A percentile compares a stretch with the other conserved stretches of the same genome.
phyloP scores from a whole-genome alignment of 2,888 invertebrate genomes.

The Apodemia hepburni region DNA sequence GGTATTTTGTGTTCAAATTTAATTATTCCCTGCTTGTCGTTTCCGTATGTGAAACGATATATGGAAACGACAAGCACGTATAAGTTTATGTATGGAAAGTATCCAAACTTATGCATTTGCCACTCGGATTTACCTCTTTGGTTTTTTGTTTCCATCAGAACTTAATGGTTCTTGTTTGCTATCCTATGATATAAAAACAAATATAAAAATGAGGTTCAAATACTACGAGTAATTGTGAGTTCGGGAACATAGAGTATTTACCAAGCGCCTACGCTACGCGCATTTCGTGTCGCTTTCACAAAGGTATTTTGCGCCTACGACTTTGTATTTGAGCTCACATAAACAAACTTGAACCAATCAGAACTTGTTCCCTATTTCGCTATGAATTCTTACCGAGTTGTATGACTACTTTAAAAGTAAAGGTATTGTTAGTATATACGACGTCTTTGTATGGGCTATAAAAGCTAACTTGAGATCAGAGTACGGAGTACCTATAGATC shows the following conservation, averaged over 20 bases:
- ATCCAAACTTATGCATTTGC: too few relatives aligned
- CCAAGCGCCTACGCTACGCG: slow-evolving; percentile 53
- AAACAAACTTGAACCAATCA: slow-evolving; percentile 53
- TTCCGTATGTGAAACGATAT: too few relatives aligned
- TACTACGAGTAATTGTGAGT: slow-evolving; percentile 35
- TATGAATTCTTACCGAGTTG: slow-evolving; percentile 31
- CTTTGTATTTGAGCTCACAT: slow-evolving; percentile 55
- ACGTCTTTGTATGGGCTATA: neutral
- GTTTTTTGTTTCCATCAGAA: too few relatives aligned
- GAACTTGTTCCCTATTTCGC: slow-evolving; percentile 40
- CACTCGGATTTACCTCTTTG: too few relatives aligned
- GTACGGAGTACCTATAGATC: too few relatives aligned
- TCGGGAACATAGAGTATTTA: slow-evolving; percentile 43
- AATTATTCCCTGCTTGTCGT: too few relatives aligned
- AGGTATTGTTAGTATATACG: slow-evolving; percentile 10
- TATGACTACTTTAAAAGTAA: slow-evolving; percentile 9
- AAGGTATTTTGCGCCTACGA: slow-evolving; percentile 59
- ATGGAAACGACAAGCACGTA: too few relatives aligned
- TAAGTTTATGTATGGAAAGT: too few relatives aligned
- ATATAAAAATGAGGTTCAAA: neutral
- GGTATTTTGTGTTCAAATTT: too few relatives aligned
- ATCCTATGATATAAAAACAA: neutral
- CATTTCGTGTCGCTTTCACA: slow-evolving; percentile 60
- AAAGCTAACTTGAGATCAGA: neutral
- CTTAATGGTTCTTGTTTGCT: too few relatives aligned